phyloP scores from a whole-genome alignment of 2,113 vertebrate genomes.

The Bos javanicus region DNA sequence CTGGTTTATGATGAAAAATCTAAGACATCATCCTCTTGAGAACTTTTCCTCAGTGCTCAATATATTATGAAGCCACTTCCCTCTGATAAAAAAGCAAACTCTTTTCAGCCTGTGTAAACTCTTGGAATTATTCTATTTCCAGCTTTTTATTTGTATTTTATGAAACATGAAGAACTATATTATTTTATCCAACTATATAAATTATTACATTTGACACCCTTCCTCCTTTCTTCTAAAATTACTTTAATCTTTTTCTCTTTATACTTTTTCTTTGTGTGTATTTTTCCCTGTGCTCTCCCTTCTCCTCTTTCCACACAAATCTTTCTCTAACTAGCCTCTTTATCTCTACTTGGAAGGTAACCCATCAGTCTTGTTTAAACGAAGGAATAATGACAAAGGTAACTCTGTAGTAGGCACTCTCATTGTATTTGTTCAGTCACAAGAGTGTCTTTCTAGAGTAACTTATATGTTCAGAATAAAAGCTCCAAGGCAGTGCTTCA shows the following conservation, averaged over 20 bases:
- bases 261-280: neutral
- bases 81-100: neutral
- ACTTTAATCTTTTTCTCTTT: neutral
- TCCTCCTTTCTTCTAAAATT: neutral
- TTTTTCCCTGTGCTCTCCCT: neutral
- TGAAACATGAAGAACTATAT: neutral
- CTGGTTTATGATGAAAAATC: neutral
- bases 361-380: neutral
- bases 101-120: neutral
- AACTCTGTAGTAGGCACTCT: neutral
- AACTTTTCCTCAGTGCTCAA: neutral
- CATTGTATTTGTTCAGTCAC: neutral
- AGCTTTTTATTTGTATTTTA: neutral
- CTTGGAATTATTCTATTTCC: neutral
- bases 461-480: neutral
- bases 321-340: neutral
- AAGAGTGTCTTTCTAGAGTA: neutral
- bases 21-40: neutral
- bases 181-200: neutral
- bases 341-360: neutral
- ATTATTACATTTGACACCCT: accelerated
- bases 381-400: neutral
- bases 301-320: neutral
- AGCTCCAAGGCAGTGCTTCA: neutral
- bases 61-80: neutral